phyloP scores from a whole-genome alignment of 2,888 invertebrate genomes.

The Phymatocera aterrima region DNA sequence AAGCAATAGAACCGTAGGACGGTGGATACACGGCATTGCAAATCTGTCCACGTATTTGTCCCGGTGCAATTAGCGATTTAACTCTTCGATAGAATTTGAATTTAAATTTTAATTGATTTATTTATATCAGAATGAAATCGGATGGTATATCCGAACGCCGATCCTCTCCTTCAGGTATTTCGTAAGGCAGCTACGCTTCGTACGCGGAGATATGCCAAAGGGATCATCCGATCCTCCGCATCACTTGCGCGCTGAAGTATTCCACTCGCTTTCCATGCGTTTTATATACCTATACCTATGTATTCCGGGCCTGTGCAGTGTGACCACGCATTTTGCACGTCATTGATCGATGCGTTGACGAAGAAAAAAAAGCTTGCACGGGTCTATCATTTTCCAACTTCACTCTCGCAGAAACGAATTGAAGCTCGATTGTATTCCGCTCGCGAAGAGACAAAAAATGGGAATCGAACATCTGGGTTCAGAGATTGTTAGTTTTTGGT shows the following conservation, averaged over 20 bases:
- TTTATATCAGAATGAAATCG: slow-evolving; percentile 52
- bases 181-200: background rate
- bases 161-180: background rate
- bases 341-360: too few relatives aligned
- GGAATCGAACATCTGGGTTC: too few relatives aligned
- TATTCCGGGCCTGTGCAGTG: background rate
- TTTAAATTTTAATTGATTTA: slow-evolving; percentile 69
- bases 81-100: slow-evolving; percentile 64
- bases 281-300: background rate
- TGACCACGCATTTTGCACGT: too few relatives aligned
- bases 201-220: slow-evolving; percentile 16
- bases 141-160: background rate
- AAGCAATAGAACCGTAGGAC: background rate
- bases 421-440: too few relatives aligned
- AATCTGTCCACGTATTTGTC: slow-evolving; percentile 64
- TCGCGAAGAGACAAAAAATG: too few relatives aligned
- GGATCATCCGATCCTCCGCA: too few relatives aligned
- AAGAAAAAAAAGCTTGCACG: too few relatives aligned
- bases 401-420: too few relatives aligned
- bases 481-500: too few relatives aligned
- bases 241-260: too few relatives aligned
- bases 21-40: slow-evolving; percentile 51
- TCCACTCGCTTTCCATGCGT: too few relatives aligned
- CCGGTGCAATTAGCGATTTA: slow-evolving; percentile 65
- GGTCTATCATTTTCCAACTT: too few relatives aligned